phyloP scores from a whole-genome alignment of 1,140 invertebrate species.

The Latrodectus geometricus region DNA sequence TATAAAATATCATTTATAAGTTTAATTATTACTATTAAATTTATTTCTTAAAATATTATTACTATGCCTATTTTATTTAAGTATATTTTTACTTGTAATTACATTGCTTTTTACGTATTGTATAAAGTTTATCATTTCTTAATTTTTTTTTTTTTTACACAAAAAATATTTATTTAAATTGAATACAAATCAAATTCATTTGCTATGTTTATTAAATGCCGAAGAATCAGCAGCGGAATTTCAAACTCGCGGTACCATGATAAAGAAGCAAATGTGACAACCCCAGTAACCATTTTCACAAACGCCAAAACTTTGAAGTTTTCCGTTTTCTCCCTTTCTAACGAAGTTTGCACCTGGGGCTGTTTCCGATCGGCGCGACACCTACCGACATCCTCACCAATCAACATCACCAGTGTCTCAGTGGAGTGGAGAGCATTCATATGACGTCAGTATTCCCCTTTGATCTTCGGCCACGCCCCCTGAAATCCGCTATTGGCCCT shows the following conservation, averaged over 20 bases:
- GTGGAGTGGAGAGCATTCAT: neutral
- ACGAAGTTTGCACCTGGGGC: constrained; percentile 62
- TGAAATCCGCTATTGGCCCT: constrained; percentile 19
- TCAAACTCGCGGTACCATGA: neutral
- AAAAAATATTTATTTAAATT: too few relatives aligned
- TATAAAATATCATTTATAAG: too few relatives aligned
- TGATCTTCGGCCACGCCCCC: constrained; percentile 40
- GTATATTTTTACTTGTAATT: too few relatives aligned
- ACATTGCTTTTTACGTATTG: too few relatives aligned
- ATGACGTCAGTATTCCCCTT: constrained; percentile 46
- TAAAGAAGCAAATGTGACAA: constrained; percentile 6
- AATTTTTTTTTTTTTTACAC: too few relatives aligned
- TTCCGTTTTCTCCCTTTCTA: constrained; percentile 41
- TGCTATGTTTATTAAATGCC: too few relatives aligned
- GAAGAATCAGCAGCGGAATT: too few relatives aligned
- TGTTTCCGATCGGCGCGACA: constrained; percentile 58
- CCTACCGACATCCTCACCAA: constrained; percentile 58
- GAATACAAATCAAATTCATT: too few relatives aligned
- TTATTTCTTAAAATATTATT: too few relatives aligned
- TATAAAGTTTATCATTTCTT: too few relatives aligned
- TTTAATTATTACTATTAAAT: too few relatives aligned
- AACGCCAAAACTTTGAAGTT: constrained; percentile 59
- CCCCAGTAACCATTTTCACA: constrained; percentile 12
- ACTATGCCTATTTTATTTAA: too few relatives aligned
- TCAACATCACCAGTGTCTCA: constrained; percentile 43